Evolutionary conservation across 1,140 invertebrate species (phyloP), one percentile per base, ranked within the genome.

Genomic region (Drosophila navojoa): DNA sequence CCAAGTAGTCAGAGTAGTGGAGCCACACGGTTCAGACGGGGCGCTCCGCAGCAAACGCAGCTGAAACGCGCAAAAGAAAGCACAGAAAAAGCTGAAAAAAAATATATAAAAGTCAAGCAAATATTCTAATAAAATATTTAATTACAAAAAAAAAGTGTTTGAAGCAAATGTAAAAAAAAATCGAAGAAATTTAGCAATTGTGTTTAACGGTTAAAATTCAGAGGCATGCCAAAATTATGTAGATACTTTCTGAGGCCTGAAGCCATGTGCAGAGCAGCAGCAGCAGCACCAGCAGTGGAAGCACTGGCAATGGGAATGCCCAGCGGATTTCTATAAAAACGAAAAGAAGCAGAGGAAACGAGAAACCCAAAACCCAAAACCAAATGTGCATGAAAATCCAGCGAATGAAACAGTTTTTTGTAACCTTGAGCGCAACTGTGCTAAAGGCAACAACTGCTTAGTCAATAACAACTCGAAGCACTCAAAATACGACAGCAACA

Each of bases 1-100:
- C 70, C 79, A 81, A 86, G 81, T 79, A 90, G 90, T 91, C 89
- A 80, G 87, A 91, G 81, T 75, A 84, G 81, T 87, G 89, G 82
- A 90, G 89, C 89, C 89, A 84, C 77, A 86, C 79, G 79, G 90
- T 90, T 74, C 81, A 89, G 89, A 91, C 89, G 81, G 64, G 68
- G 66, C 79, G 85, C 82, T 86, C 82, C 82, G 82, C 82, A 54
- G 49, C 42, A 45, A 75, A 72, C 71, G 55, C 52, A 71, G 67
- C 32, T 69, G 57, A 58, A 59, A 61, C 84, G 76, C 86, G 77
- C 79, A 84, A 79, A 50, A 78, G 32, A 57, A 67, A 70, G 47
- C 53, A 19, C 22, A 58, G 58, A 22, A 42, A 55, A 45, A 45
- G 5, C 32, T 15, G 40, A 54, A 16, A 67, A 55, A 45, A 50